These are phyloP conservation scores for Aeoliscus strigatus DNA, from an alignment of 2,797 vertebrate species.

Conservation along the genomic window DNA sequence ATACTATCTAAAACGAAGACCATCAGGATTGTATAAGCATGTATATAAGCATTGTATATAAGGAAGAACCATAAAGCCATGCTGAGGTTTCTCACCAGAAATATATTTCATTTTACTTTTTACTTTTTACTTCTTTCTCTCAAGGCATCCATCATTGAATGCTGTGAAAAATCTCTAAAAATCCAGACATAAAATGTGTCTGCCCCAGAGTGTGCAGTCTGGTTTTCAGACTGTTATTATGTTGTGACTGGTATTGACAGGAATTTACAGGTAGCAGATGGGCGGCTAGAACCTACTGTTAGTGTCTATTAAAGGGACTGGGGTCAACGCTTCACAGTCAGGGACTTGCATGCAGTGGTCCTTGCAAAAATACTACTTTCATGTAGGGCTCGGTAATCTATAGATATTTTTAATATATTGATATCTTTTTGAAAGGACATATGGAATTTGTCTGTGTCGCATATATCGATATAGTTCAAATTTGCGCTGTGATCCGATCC, in stretches of 20 bases:
- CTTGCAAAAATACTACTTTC: slow-evolving; percentile 24
- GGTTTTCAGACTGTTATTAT: slow-evolving; percentile 37
- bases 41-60: background rate
- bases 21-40: background rate
- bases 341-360: slow-evolving; percentile 7
- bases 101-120: too few species aligned
- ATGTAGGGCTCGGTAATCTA: too few species aligned
- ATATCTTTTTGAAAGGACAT: too few species aligned
- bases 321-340: slow-evolving; percentile 27
- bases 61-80: background rate
- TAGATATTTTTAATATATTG: too few species aligned
- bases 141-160: too few species aligned
- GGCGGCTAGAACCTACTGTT: slow-evolving; percentile 48
- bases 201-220: background rate
- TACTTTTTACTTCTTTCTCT: too few species aligned
- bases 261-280: slow-evolving; percentile 46
- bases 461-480: too few species aligned
- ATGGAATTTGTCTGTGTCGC: too few species aligned
- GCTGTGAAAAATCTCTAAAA: too few species aligned
- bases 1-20: background rate
- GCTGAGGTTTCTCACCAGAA: too few species aligned
- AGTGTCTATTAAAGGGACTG: slow-evolving; percentile 30
- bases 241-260: slow-evolving; percentile 19
- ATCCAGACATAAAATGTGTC: slow-evolving; percentile 26
- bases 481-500: too few species aligned